These are phyloP conservation scores for Prenolepis imparis DNA, from an alignment of 2,888 invertebrate genomes.

Conservation along the genomic window DNA sequence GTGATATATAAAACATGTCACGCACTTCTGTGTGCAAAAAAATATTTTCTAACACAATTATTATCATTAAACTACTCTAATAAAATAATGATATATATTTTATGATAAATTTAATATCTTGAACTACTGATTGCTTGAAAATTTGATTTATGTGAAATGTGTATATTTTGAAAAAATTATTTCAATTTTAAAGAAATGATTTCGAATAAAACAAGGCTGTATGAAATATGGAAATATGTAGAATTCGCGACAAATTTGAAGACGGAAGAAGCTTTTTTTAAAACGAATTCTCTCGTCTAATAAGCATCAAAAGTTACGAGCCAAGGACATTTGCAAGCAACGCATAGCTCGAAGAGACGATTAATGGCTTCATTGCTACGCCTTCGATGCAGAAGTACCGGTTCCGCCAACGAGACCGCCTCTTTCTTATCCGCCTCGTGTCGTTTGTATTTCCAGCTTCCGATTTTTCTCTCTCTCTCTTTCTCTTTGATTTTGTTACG, in stretches of 20 bases:
- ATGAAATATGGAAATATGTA: neutral
- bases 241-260: neutral
- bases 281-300: constrained; percentile 4
- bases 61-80: neutral
- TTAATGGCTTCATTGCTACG: constrained; percentile 72
- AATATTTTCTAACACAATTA: constrained; percentile 1
- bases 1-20: constrained; percentile 1
- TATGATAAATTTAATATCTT: neutral
- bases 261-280: neutral
- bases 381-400: constrained; percentile 59
- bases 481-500: neutral
- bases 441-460: constrained; percentile 31
- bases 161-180: neutral
- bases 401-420: constrained; percentile 60
- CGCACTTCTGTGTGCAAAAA: neutral
- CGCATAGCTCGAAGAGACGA: constrained; percentile 63
- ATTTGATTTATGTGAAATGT: neutral
- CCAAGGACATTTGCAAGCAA: constrained; percentile 70
- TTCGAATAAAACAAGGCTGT: neutral
- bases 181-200: neutral
- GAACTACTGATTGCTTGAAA: neutral
- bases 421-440: constrained; percentile 23
- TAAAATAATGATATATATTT: neutral
- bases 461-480: neutral
- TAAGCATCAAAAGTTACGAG: constrained; percentile 62